These are phyloP conservation scores for Sitodiplosis mosellana DNA, from an alignment of 1,140 invertebrate genomes.

Conservation along the genomic window DNA sequence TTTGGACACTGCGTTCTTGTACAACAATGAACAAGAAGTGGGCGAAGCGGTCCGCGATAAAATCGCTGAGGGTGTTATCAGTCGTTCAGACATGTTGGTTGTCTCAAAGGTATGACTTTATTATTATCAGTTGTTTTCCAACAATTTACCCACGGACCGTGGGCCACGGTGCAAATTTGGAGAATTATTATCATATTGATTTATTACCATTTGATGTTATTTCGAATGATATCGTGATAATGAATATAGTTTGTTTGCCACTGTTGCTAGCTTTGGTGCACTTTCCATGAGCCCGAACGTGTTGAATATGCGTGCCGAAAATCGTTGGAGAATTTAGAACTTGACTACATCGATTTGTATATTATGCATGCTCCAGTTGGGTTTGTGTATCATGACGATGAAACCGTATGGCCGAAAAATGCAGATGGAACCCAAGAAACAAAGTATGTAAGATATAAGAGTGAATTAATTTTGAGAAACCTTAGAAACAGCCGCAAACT, in stretches of 20 bases:
- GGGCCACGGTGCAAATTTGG: no score
- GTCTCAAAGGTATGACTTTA: constrained; percentile 41
- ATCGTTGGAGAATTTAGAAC: constrained; percentile 41
- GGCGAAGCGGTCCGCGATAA: constrained; percentile 46
- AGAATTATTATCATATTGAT: no score
- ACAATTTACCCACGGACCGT: no score
- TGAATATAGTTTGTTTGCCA: no score
- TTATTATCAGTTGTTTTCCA: constrained; percentile 34
- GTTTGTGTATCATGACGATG: constrained; percentile 1
- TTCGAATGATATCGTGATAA: no score
- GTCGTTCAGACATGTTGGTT: constrained; percentile 72
- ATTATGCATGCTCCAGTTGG: constrained; percentile 48
- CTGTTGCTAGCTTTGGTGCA: not conserved
- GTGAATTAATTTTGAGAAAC: no score
- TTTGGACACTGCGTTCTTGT: constrained; percentile 65
- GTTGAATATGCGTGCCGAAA: constrained; percentile 25
- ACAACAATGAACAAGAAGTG: constrained; percentile 60
- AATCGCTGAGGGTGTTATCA: constrained; percentile 40
- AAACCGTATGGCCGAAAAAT: no score
- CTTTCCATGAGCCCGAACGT: constrained; percentile 17
- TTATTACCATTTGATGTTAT: no score
- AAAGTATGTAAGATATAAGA: no score
- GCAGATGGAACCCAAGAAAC: no score
- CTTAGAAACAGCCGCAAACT: no score
- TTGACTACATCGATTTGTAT: constrained; percentile 65